Evolutionary conservation across 2,113 vertebrate genomes (phyloP).

Genomic region (Clarias gariepinus): DNA sequence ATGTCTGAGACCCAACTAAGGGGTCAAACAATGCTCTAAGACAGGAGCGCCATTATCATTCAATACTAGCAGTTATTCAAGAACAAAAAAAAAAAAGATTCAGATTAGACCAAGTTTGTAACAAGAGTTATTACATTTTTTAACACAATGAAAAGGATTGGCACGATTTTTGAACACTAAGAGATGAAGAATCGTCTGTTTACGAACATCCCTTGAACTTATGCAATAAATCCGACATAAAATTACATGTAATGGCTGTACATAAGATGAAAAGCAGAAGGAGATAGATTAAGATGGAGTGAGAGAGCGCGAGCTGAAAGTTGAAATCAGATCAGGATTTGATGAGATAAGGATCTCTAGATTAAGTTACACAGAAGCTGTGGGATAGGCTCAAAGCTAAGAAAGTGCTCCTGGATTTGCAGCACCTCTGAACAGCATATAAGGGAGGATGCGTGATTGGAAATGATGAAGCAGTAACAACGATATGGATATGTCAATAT

Average conservation of each 20-base stretch:
- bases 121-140: conserved; percentile 3
- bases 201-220: neutral
- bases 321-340: conserved; percentile 48
- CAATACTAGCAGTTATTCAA: conserved; percentile 4
- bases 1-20: conserved; percentile 5
- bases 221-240: conserved; percentile 60
- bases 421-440: neutral
- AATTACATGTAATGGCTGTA: conserved; percentile 47
- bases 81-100: conserved; percentile 9
- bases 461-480: conserved; percentile 41
- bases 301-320: conserved; percentile 30
- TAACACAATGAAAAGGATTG: neutral
- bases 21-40: neutral
- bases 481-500: conserved; percentile 49
- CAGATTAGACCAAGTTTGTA: neutral
- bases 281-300: neutral
- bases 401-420: conserved; percentile 20
- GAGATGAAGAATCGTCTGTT: neutral
- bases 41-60: conserved; percentile 18
- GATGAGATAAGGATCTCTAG: conserved; percentile 34
- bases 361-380: conserved; percentile 51
- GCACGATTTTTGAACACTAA: neutral
- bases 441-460: conserved; percentile 26
- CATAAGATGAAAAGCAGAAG: neutral
- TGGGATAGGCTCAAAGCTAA: conserved; percentile 36